A percentile compares a stretch with the other conserved stretches of the same genome.
Conservation (phyloP, 2,888 invertebrate genomes). For the Caradrina kadenii region DNA sequence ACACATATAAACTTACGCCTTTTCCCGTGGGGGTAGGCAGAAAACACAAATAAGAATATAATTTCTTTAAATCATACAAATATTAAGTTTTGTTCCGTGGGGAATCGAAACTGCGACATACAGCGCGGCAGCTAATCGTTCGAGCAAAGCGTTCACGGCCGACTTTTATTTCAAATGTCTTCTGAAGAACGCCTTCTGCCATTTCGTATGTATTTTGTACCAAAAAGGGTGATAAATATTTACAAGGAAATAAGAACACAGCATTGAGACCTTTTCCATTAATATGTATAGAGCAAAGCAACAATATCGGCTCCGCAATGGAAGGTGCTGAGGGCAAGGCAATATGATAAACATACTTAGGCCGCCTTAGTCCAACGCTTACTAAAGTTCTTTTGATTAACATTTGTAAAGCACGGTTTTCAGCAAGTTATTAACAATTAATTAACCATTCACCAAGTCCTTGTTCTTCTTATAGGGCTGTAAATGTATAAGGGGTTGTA, state of each 20-base stretch:
- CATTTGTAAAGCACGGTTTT: conserved; percentile 7
- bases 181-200: conserved; percentile 3
- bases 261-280: conserved; percentile 39
- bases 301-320: conserved; percentile 22
- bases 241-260: conserved; percentile 34
- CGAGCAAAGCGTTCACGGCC: too few relatives aligned
- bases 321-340: conserved; percentile 15
- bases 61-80: too few relatives aligned
- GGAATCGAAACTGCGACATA: too few relatives aligned
- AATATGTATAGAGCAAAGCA: conserved; percentile 50
- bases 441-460: not conserved
- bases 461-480: not conserved
- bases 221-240: conserved; percentile 33
- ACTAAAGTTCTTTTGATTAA: conserved; percentile 4
- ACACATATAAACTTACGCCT: too few relatives aligned
- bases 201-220: not conserved
- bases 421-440: not conserved
- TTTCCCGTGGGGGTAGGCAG: too few relatives aligned
- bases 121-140: too few relatives aligned
- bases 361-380: conserved; percentile 13
- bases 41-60: too few relatives aligned
- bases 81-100: too few relatives aligned
- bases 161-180: not conserved
- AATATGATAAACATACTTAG: conserved; percentile 12
- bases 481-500: not conserved